Base-by-base conservation (phyloP, 1,140 invertebrate species). In the Psix sp. region DNA sequence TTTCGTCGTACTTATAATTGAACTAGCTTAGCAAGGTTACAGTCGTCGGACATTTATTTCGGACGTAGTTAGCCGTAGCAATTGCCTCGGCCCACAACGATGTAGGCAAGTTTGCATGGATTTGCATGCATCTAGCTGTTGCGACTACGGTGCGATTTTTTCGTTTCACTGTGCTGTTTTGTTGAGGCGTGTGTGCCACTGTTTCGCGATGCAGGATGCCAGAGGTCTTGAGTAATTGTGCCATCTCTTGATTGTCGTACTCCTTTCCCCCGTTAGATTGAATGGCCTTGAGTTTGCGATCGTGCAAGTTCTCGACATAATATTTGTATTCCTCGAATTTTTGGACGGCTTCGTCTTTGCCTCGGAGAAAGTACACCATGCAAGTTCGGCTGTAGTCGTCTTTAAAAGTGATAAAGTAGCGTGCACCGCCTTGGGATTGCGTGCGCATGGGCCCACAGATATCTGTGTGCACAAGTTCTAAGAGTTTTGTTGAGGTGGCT, bases 341-440 rank as follows among this genome's bases (percentile, higher is more conserved):
- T 20, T 60, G 13, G 15, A 77, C 21, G 1, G 11, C 78, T 60
- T 81, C 56, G 54, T 46, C 40, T 68, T 86, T 87, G 9, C 29
- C 39, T 36, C 65, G 71, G 3, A 83, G 42, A 48, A 82, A 80
- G 31, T 78, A 81, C n/a, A 80, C 73, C 49, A 36, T 31, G 11
- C 65, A 45, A 21, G 46, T 72, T 15, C 62, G 48, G 14, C 68
- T 63, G 17, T 38, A 74, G 21, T 82, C 68, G 68, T 84, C 81
- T n/a, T 77, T 83, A n/a, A 83, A 65, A 0, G 80, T 63, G 0
- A 82, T 29, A 39, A 80, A 80, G 46, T 77, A 84, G 9, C 46
- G 56, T n/a, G 62, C 45, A 10, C 73, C 67, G 9, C 73, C 56
- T n/a, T 62, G 29, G 0, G 57, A 49, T 18, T 13, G 10, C 7